Evolutionary conservation across 2,888 invertebrate species (phyloP).

Genomic region (Orchesellides sinensis): DNA sequence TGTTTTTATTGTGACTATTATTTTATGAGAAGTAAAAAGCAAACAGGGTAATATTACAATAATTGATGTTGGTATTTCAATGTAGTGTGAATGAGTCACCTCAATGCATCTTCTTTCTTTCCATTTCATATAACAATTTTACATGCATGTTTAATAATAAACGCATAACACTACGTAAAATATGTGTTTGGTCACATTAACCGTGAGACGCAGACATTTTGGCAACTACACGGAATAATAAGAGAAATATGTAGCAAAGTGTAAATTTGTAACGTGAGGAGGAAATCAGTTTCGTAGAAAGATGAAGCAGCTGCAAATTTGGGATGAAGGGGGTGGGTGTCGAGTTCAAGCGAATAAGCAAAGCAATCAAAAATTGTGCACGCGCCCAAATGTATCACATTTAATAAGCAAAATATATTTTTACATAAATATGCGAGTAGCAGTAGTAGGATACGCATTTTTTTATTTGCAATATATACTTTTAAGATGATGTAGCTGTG

Average conservation of each 20-base stretch:
- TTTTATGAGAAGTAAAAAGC: not conserved
- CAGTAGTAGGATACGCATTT: not conserved
- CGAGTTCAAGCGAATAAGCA: slow-evolving; percentile 1
- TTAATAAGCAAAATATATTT: slow-evolving; percentile 7
- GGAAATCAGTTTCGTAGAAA: not conserved
- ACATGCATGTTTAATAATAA: not conserved
- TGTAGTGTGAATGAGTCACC: not conserved
- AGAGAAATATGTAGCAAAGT: slow-evolving; percentile 1
- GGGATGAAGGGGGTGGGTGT: not conserved
- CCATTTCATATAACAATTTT: not conserved
- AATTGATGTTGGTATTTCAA: not conserved
- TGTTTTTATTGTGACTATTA: slow-evolving; percentile 6
- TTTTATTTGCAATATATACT: not conserved
- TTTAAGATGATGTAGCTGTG: not conserved
- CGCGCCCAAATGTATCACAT: slow-evolving; percentile 30
- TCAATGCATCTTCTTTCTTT: not conserved
- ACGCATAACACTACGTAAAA: not conserved
- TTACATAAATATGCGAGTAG: not conserved
- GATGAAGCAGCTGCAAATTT: not conserved
- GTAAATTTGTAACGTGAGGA: not conserved
- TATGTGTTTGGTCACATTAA: slow-evolving; percentile 4
- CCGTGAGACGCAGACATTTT: not conserved
- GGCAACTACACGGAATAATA: slow-evolving; percentile 12
- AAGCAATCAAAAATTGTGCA: slow-evolving; percentile 17
- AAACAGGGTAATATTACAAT: not conserved